phyloP scores from a whole-genome alignment of 2,797 vertebrate genomes.

The Oophaga sylvatica region DNA sequence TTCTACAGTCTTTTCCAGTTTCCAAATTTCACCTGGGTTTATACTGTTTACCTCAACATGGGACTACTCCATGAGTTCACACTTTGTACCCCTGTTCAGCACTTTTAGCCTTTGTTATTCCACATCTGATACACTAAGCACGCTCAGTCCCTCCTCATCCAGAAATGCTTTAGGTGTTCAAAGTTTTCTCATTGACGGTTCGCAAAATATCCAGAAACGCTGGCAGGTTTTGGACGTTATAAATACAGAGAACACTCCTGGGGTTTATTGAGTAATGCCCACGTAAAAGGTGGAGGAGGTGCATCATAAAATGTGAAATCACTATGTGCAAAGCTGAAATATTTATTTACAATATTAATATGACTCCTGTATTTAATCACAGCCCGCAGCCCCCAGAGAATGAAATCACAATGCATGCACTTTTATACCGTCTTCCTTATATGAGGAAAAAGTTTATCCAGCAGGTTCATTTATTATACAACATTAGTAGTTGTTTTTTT shows the following conservation, averaged over 20 bases:
- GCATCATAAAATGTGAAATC: conserved; percentile 66
- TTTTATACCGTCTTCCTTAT: background rate
- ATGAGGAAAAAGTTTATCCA: background rate
- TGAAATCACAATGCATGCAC: background rate
- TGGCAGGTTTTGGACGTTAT: conserved; percentile 36
- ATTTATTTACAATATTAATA: conserved; percentile 72
- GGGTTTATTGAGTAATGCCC: conserved; percentile 64
- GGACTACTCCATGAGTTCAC: background rate
- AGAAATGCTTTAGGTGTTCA: conserved; percentile 7
- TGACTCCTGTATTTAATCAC: conserved; percentile 67
- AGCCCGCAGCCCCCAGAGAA: conserved; percentile 56
- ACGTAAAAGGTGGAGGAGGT: conserved; percentile 66
- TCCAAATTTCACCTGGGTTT: background rate
- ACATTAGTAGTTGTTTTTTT: no score
- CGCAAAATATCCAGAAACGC: conserved; percentile 12
- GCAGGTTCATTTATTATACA: background rate
- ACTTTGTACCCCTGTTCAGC: background rate
- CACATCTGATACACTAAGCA: background rate
- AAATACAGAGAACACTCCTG: conserved; percentile 39
- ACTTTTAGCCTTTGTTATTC: background rate
- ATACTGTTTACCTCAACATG: background rate
- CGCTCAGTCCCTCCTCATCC: background rate
- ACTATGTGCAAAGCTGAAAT: conserved; percentile 70
- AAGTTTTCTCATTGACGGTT: conserved; percentile 10
- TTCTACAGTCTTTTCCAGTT: no score